These are phyloP conservation scores for Typhlichthys subterraneus DNA, from an alignment of 2,797 vertebrate species.

Conservation along the genomic window DNA sequence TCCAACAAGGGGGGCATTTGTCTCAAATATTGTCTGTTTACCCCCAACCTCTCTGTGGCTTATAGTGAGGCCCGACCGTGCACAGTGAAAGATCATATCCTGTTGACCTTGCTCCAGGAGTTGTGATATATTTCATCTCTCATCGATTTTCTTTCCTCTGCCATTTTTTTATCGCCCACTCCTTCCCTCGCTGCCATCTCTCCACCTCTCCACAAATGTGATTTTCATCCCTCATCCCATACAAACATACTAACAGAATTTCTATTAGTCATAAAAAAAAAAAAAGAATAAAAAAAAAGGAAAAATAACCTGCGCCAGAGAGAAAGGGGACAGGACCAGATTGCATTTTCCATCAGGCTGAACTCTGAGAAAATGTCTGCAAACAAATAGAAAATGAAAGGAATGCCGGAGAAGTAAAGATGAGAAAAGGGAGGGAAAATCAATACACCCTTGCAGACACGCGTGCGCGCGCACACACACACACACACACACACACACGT, in stretches of 20 bases:
- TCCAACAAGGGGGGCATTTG: no score
- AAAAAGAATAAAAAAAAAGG: slow-evolving; percentile 17
- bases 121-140: slow-evolving; percentile 79
- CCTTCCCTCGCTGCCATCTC: slow-evolving; percentile 62
- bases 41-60: slow-evolving; percentile 22
- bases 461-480: not conserved
- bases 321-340: slow-evolving; percentile 59
- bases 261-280: slow-evolving; percentile 60
- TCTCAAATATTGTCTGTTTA: slow-evolving; percentile 28
- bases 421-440: slow-evolving; percentile 60
- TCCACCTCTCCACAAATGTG: slow-evolving; percentile 71
- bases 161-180: slow-evolving; percentile 62
- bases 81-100: slow-evolving; percentile 79
- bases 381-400: slow-evolving; percentile 70
- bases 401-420: slow-evolving; percentile 53
- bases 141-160: slow-evolving; percentile 78
- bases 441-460: slow-evolving; percentile 35
- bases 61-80: slow-evolving; percentile 67
- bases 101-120: slow-evolving; percentile 82
- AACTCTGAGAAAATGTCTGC: slow-evolving; percentile 63
- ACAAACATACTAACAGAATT: slow-evolving; percentile 73
- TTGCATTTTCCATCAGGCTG: slow-evolving; percentile 71
- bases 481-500: not conserved
- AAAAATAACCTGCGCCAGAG: slow-evolving; percentile 23
- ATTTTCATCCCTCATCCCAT: slow-evolving; percentile 74